A percentile compares a stretch with the other conserved stretches of the same genome.
phyloP scores from a whole-genome alignment of 1,140 invertebrate genomes.

The Brachionus plicatilis region DNA sequence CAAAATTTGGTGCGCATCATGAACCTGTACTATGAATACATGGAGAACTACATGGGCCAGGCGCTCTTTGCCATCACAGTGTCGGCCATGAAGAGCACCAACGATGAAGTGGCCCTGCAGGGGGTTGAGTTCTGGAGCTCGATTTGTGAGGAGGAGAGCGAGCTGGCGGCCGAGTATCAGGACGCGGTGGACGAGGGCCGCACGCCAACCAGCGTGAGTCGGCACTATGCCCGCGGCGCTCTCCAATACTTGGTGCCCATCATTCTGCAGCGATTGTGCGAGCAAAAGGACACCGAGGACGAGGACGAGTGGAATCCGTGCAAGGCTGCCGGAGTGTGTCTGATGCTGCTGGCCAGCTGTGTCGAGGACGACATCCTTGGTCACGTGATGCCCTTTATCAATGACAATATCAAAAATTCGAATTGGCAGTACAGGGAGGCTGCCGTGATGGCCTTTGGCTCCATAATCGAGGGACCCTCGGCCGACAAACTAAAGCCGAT shows the following conservation, averaged over 20 bases:
- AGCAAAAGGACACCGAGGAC: constrained; percentile 77
- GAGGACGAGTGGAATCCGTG: constrained; percentile 99
- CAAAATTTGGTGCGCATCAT: constrained; percentile 99
- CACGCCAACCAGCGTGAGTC: constrained; percentile 75
- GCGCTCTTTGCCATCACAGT: constrained; percentile 97
- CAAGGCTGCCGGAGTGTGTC: constrained; percentile 96
- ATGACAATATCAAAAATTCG: constrained; percentile 81
- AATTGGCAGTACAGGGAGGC: constrained; percentile 94
- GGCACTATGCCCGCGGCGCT: constrained; percentile 88
- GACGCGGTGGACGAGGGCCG: constrained; percentile 66
- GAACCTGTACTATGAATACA: constrained; percentile 95
- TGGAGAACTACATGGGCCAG: constrained; percentile 97
- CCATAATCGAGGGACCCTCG: constrained; percentile 88
- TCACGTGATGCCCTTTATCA: constrained; percentile 92
- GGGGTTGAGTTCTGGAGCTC: constrained; percentile 99
- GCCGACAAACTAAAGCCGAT: constrained; percentile 77
- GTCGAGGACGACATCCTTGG: constrained; percentile 95
- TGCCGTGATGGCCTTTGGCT: constrained; percentile 95
- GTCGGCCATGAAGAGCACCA: constrained; percentile 94
- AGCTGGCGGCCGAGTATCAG: constrained; percentile 25
- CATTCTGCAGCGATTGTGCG: constrained; percentile 84
- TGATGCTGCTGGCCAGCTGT: constrained; percentile 92
- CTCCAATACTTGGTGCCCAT: constrained; percentile 89
- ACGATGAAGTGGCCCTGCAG: constrained; percentile 90
- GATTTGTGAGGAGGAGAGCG: constrained; percentile 95